phyloP scores from a whole-genome alignment of 2,888 invertebrate species.

The Cheiracanthium punctorium region DNA sequence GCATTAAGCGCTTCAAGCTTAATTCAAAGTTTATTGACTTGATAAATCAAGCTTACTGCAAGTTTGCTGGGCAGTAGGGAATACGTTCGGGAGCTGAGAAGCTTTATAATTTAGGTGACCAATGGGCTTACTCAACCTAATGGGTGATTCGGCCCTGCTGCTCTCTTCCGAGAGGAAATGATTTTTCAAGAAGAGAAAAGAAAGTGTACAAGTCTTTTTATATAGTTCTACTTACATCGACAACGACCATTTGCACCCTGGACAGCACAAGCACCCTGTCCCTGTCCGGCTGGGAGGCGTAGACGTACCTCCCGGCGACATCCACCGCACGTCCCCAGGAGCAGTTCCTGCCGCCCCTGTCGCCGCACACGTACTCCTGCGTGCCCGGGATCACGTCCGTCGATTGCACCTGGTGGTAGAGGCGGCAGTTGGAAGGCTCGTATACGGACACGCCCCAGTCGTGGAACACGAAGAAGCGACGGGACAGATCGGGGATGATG shows the following conservation, averaged over 20 bases:
- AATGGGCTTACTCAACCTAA: too few species aligned
- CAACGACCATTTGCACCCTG: slow-evolving; percentile 83
- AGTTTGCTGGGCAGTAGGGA: too few species aligned
- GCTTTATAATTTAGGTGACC: too few species aligned
- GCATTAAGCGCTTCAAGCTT: too few species aligned
- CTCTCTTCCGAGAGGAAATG: too few species aligned
- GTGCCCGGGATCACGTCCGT: slow-evolving; percentile 84
- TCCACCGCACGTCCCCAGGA: slow-evolving; percentile 85
- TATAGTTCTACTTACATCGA: slow-evolving; percentile 79
- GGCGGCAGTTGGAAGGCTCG: slow-evolving; percentile 83
- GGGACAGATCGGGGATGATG: slow-evolving; percentile 71
- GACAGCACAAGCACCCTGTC: slow-evolving; percentile 85
- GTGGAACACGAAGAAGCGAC: slow-evolving; percentile 84
- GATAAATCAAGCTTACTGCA: too few species aligned
- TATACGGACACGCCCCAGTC: slow-evolving; percentile 85
- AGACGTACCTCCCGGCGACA: slow-evolving; percentile 84
- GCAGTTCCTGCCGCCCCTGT: slow-evolving; percentile 81
- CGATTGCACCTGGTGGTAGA: slow-evolving; percentile 82
- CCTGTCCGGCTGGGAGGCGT: slow-evolving; percentile 83
- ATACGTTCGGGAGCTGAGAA: too few species aligned
- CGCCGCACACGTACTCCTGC: slow-evolving; percentile 84
- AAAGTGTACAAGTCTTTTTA: too few species aligned
- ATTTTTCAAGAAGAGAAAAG: too few species aligned
- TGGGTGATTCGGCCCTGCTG: too few species aligned
- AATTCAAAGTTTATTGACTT: too few species aligned